phyloP scores from a whole-genome alignment of 2,888 invertebrate species.

The Maniola hyperantus region DNA sequence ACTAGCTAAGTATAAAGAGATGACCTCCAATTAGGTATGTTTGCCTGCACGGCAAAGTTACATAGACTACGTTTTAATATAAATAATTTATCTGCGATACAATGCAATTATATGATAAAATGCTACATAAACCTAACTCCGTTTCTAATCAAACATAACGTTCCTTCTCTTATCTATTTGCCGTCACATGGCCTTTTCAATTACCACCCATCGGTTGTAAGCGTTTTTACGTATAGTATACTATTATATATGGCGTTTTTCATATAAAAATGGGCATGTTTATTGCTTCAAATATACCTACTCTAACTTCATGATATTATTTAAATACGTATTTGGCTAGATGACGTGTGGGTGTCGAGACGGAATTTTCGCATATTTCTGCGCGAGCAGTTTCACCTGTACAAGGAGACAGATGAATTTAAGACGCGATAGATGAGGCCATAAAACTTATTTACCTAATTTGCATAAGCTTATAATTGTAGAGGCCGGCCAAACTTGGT shows the following conservation, averaged over 20 bases:
- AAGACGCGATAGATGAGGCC: slow-evolving; percentile 50
- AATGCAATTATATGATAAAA: slow-evolving; percentile 66
- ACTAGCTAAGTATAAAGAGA: background rate
- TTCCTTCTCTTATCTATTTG: slow-evolving; percentile 71
- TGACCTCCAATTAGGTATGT: background rate
- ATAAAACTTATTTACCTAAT: slow-evolving; percentile 57
- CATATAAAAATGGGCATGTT: no score
- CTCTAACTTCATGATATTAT: background rate
- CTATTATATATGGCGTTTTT: no score
- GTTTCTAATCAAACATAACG: slow-evolving; percentile 77
- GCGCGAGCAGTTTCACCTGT: slow-evolving; percentile 44
- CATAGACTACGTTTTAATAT: no score
- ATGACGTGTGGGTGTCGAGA: slow-evolving; percentile 43
- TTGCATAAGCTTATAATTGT: slow-evolving; percentile 71
- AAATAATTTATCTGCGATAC: background rate
- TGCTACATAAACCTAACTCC: slow-evolving; percentile 64
- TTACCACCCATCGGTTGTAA: slow-evolving; percentile 52
- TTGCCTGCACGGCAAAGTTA: background rate
- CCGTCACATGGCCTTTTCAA: slow-evolving; percentile 62
- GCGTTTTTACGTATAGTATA: background rate
- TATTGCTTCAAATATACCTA: background rate
- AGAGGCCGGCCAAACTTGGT: slow-evolving; percentile 56
- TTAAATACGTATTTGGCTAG: background rate
- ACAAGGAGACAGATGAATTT: slow-evolving; percentile 60
- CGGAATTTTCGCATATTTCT: slow-evolving; percentile 56